Evolutionary conservation across 2,113 vertebrate genomes (phyloP).

Genomic region (Phrynosoma blainvillii): DNA sequence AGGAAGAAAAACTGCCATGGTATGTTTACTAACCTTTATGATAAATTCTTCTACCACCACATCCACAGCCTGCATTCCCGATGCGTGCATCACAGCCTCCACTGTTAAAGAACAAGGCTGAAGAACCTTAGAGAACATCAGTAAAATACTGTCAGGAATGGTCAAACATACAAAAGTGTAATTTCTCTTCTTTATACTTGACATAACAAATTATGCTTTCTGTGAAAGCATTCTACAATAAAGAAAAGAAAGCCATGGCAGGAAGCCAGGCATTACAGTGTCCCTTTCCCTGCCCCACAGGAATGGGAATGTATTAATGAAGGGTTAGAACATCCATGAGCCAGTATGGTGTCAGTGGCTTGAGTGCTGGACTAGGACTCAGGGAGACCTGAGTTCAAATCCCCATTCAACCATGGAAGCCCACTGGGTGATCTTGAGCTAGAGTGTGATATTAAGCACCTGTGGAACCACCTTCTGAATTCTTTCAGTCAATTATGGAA

Average conservation of each 20-base stretch:
- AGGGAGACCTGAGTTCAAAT: too few relatives aligned
- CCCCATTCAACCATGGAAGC: too few relatives aligned
- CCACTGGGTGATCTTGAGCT: too few relatives aligned
- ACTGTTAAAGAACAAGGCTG: constrained; percentile 87
- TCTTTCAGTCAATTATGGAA: too few relatives aligned
- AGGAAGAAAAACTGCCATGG: not conserved
- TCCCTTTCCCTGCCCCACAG: not conserved
- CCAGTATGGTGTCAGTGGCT: too few relatives aligned
- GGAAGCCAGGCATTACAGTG: not conserved
- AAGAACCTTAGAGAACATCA: constrained; percentile 80
- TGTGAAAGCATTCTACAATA: not conserved
- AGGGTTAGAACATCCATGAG: too few relatives aligned
- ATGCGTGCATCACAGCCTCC: constrained; percentile 78
- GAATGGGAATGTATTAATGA: not conserved
- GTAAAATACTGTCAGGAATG: not conserved
- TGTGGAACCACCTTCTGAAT: too few relatives aligned
- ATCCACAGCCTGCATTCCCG: constrained; percentile 80
- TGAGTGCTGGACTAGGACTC: too few relatives aligned
- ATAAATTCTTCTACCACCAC: constrained; percentile 86
- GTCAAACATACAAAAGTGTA: accelerated
- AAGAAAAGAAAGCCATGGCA: not conserved
- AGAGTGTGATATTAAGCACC: too few relatives aligned
- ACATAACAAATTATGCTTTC: not conserved
- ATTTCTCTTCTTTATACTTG: not conserved
- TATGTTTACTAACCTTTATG: constrained; percentile 83